These are phyloP conservation scores for Fragum sueziense DNA, from an alignment of 2,888 invertebrate species.

Conservation along the genomic window DNA sequence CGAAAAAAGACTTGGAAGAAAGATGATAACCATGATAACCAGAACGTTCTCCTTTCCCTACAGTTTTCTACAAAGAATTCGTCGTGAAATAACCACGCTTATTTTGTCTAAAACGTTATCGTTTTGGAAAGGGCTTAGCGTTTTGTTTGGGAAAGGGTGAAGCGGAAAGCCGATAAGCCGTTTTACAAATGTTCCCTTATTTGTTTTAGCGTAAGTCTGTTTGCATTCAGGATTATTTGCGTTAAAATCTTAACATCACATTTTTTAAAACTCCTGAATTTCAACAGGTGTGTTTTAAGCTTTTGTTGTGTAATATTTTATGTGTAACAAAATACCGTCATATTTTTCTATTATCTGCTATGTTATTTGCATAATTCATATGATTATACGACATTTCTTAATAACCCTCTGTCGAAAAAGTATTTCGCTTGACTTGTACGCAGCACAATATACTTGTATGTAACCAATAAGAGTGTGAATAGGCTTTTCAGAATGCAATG, in stretches of 20 bases:
- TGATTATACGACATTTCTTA: background rate
- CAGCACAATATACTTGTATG: too few relatives aligned
- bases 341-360: background rate
- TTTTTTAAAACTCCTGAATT: constrained; percentile 20
- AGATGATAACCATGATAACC: too few relatives aligned
- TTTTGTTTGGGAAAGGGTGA: too few relatives aligned
- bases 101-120: too few relatives aligned
- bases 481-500: too few relatives aligned
- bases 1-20: too few relatives aligned
- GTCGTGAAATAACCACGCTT: too few relatives aligned
- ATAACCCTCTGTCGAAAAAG: too few relatives aligned
- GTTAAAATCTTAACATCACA: constrained; percentile 19
- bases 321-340: background rate
- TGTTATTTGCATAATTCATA: background rate
- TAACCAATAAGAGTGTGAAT: too few relatives aligned
- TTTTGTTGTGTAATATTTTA: background rate
- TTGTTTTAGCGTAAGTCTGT: constrained; percentile 49
- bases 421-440: too few relatives aligned
- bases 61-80: too few relatives aligned
- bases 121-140: background rate
- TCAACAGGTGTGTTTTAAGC: constrained; percentile 46
- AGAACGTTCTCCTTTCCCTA: too few relatives aligned
- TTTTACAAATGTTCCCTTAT: constrained; percentile 39
- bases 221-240: constrained; percentile 48
- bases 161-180: constrained; percentile 8